phyloP scores from a whole-genome alignment of 2,888 invertebrate species.

The Crematogaster levior region DNA sequence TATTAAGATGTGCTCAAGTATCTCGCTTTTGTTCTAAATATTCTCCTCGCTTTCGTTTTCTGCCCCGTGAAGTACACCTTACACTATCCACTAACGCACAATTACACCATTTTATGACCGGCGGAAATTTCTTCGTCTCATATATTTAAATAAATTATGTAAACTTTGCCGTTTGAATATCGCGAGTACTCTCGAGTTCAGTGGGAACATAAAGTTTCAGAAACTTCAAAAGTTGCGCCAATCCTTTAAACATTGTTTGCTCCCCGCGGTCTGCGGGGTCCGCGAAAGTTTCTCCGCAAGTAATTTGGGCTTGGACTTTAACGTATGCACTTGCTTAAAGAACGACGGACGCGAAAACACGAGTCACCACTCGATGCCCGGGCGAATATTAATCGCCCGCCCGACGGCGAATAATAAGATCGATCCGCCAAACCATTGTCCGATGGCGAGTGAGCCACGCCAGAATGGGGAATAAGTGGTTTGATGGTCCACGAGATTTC shows the following conservation, averaged over 20 bases:
- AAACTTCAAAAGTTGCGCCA: slow-evolving; percentile 8
- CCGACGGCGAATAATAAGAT: slow-evolving; percentile 16
- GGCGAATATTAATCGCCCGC: slow-evolving; percentile 6
- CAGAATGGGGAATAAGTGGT: slow-evolving; percentile 42
- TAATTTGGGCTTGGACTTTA: slow-evolving; percentile 19
- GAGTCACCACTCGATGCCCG: background rate
- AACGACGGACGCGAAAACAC: background rate
- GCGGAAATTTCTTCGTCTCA: background rate
- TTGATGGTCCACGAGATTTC: slow-evolving; percentile 47
- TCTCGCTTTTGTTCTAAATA: background rate
- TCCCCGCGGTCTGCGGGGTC: background rate
- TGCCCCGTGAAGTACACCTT: background rate
- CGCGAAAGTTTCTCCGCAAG: slow-evolving; percentile 15
- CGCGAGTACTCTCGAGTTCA: background rate
- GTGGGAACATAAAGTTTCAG: background rate
- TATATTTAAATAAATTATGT: slow-evolving; percentile 20
- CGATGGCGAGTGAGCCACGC: background rate
- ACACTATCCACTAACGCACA: background rate
- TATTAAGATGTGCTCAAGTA: background rate
- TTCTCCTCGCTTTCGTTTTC: background rate
- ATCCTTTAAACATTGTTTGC: slow-evolving; percentile 43
- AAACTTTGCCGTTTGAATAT: slow-evolving; percentile 7
- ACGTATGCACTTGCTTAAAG: slow-evolving; percentile 4
- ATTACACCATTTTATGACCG: background rate
- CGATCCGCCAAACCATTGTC: slow-evolving; percentile 10